Conservation (phyloP, 2,888 invertebrate species). For the Baronia brevicornis region DNA sequence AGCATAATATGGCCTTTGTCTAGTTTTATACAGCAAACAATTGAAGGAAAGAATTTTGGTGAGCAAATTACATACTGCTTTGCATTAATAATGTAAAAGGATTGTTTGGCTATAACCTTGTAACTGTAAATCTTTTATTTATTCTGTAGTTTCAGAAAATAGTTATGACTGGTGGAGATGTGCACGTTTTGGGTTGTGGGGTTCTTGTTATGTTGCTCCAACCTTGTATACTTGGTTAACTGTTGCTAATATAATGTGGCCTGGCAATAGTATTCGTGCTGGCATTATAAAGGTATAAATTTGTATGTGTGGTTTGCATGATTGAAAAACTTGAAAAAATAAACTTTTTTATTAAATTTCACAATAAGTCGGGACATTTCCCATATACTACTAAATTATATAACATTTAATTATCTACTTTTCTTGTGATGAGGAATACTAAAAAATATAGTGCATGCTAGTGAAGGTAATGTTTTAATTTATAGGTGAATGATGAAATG, state of each 20-base stretch:
- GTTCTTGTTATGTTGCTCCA: slow-evolving; percentile 88
- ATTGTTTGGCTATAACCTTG: neutral
- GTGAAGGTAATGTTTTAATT: too few species aligned
- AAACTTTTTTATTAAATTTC: neutral
- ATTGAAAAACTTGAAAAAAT: neutral
- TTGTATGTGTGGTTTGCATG: neutral
- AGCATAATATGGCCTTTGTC: slow-evolving; percentile 84
- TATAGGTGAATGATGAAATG: too few species aligned
- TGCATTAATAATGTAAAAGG: slow-evolving; percentile 2
- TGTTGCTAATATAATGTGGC: slow-evolving; percentile 85
- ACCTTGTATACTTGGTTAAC: slow-evolving; percentile 87
- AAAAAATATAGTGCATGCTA: too few species aligned
- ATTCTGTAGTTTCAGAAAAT: slow-evolving; percentile 45
- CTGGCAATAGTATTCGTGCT: slow-evolving; percentile 79
- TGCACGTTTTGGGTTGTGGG: slow-evolving; percentile 84
- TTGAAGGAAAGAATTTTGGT: slow-evolving; percentile 79
- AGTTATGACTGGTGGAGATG: slow-evolving; percentile 81
- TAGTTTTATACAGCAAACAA: slow-evolving; percentile 82
- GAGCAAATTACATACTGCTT: slow-evolving; percentile 31
- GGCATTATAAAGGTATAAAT: slow-evolving; percentile 82
- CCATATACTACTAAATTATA: too few species aligned
- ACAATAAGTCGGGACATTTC: too few species aligned
- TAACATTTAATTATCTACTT: too few species aligned
- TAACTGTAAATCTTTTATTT: neutral
- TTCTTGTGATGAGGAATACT: too few species aligned